Evolutionary conservation across 2,888 invertebrate genomes (phyloP), one percentile per base, ranked within the genome.

Genomic region (Acanthosoma haemorrhoidale): DNA sequence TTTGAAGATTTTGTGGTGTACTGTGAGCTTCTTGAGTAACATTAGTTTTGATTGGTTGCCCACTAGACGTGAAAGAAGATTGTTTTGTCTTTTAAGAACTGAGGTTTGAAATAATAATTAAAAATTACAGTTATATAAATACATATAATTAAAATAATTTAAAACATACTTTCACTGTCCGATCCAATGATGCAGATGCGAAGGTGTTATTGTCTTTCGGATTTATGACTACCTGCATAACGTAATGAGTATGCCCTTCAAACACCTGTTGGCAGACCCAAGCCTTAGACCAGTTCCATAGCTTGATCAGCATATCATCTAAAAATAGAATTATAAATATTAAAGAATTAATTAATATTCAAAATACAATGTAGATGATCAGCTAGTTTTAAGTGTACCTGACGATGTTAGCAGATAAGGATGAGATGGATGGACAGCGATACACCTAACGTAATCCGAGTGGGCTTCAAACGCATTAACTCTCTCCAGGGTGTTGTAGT

Each of bases 131-230:
- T n/a, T n/a, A n/a, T n/a, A n/a, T n/a, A n/a, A n/a, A 59, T 57
- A 13, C 15, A 66, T 16, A 11, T 13, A 61, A 38, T 3, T 16
- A 11, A n/a, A 34, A 21, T 11, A n/a, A 51, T 51, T 32, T 9
- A 31, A 6, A 39, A 64, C 71, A 72, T 77, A 88, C 92, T 86
- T 99, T 99, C 25, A 99, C 89, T 0, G 96, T 97, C 74, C 96
- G 88, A 81, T 99, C 99, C 41, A 99, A 84, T 43, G 98, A 98
- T n/a, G 97, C 99, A 77, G 96, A 96, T 13, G 98, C 99, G 82
- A 99, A 99, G 39, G 98, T 98, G 81, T 99, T 99, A 81, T 98
- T 99, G 79, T 99, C 99, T 80, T 99, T 99, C 0, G 99, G 99
- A 82, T 99, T 99, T 78, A 99, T 92, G 0, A 96, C 97, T 76